Evolutionary conservation across 2,888 invertebrate genomes (phyloP).

Genomic region (Meteorus colon): DNA sequence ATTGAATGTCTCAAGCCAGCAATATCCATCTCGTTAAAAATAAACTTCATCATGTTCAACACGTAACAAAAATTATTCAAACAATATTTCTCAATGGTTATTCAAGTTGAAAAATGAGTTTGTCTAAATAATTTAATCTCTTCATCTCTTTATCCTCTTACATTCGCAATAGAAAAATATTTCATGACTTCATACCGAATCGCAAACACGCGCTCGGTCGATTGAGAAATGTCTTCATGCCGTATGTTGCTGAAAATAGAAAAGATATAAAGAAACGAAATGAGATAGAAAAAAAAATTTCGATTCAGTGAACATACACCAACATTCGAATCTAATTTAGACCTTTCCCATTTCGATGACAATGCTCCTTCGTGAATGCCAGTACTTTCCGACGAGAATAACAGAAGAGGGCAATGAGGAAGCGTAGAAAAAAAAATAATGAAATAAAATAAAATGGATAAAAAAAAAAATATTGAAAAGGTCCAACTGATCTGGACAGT

Average conservation of each 20-base stretch:
- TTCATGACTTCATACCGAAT: background rate
- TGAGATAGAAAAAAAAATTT: background rate
- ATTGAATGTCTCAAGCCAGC: too few relatives aligned
- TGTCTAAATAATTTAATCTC: background rate
- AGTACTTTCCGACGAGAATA: background rate
- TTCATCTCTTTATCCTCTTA: background rate
- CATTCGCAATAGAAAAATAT: background rate
- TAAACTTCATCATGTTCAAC: too few relatives aligned
- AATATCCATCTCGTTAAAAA: too few relatives aligned
- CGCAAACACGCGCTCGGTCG: background rate
- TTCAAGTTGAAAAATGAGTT: background rate
- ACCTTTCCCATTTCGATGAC: conserved; percentile 31
- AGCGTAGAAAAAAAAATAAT: background rate
- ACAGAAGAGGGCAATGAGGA: background rate
- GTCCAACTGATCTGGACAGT: conserved; percentile 12
- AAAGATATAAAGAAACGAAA: background rate
- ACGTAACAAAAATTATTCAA: too few relatives aligned
- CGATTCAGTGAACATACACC: background rate
- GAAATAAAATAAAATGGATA: conserved; percentile 3
- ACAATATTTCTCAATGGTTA: too few relatives aligned
- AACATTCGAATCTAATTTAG: conserved; percentile 30
- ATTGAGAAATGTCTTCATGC: background rate
- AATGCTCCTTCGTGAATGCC: conserved; percentile 16
- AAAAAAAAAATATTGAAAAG: conserved; percentile 3
- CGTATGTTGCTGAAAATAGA: background rate